Conservation (phyloP, 2,797 vertebrate genomes). For the Tinamus major region DNA sequence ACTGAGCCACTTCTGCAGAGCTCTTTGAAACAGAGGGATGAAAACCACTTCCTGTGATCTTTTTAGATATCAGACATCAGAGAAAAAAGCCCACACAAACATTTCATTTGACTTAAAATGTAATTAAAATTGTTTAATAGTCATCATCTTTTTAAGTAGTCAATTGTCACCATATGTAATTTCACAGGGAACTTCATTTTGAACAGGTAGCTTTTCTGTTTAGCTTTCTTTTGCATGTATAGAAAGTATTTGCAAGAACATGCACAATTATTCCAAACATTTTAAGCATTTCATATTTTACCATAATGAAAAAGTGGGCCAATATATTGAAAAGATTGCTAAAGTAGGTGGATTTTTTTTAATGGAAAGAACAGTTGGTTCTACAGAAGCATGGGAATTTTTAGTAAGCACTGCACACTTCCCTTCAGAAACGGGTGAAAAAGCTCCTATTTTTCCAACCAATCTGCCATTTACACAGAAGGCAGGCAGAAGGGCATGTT, state of each 20-base stretch:
- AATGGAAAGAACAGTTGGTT: constrained; percentile 56
- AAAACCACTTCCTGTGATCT: neutral
- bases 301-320: neutral
- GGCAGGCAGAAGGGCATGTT: neutral
- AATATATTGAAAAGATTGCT: constrained; percentile 34
- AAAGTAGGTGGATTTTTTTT: constrained; percentile 40
- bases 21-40: neutral
- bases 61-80: neutral
- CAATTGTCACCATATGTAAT: neutral
- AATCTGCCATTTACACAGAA: neutral
- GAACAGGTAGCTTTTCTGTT: neutral
- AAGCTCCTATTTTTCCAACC: constrained; percentile 28
- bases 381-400: constrained; percentile 53
- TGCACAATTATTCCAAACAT: neutral
- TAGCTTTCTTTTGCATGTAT: neutral
- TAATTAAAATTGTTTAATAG: neutral
- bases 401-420: constrained; percentile 9
- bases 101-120: neutral
- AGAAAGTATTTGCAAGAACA: neutral
- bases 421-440: constrained; percentile 46
- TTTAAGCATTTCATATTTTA: neutral
- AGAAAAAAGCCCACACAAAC: neutral
- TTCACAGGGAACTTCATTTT: neutral
- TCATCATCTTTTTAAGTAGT: neutral
- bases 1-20: neutral